Base-by-base conservation (phyloP, 2,113 vertebrate species). In the Alethe castanea region DNA sequence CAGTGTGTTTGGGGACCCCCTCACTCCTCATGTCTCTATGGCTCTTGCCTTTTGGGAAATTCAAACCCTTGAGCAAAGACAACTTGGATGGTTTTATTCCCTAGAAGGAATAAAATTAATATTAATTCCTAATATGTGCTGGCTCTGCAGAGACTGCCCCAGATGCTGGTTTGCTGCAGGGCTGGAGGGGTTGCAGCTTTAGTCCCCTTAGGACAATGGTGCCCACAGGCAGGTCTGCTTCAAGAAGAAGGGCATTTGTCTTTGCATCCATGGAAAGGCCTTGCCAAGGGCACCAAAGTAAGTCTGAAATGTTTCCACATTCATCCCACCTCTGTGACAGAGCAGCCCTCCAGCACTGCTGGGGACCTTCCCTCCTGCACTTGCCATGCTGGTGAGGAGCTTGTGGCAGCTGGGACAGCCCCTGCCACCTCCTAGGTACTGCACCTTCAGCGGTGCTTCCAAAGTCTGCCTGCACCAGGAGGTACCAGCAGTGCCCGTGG, bases 401-500 rank as follows among this genome's bases (percentile, higher is more conserved):
- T 12, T 44, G 60, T 40, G n/a, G 11, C 40, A 56, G 45, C 42
- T 4, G 2, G 67, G 42, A 54, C 9, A 45, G 57, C 40, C 70
- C 38, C 40, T 0, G 0, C 1, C 0, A 22, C 29, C 47, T 54
- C 8, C 12, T 23, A 42, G 47, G 38, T 11, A 10, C 47, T 45
- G 69, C 59, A 45, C 16, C 35, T 76, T 71, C 61, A 14, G 2
- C 0, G 4, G 19, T 45, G 57, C 35, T 79, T 35, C 65, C 38
- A 29, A 35, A 78, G 29, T 33, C 24, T 8, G 1, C 20, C 38
- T 1, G 1, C 2, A 0, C 10, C 42, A 66, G 74, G 19, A 82
- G 33, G n/a, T 9, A n/a, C 18, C 56, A 35, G 78, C 33, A 54
- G 26, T 8, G 1, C 29, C 25, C 0, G 0, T 5, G 5, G 17